phyloP scores from a whole-genome alignment of 2,888 invertebrate species.

The Drosophila mimica region DNA sequence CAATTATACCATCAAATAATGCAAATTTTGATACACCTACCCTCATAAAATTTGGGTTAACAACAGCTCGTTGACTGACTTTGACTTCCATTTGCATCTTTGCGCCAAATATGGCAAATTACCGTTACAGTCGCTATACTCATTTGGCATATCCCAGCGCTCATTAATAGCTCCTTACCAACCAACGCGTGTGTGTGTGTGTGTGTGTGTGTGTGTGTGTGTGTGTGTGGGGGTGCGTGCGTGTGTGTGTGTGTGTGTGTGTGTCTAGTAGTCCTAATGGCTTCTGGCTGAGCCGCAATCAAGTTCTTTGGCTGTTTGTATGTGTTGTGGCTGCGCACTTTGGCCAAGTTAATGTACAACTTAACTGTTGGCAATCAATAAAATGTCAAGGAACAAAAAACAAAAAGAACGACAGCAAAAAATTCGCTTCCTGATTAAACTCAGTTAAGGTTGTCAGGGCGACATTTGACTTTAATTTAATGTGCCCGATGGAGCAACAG shows the following conservation, averaged over 20 bases:
- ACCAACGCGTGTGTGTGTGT: not conserved
- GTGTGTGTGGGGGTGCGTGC: not conserved
- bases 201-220: not conserved
- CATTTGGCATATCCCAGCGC: constrained; percentile 6
- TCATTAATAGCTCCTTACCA: constrained; percentile 15
- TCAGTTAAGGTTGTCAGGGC: constrained; percentile 16
- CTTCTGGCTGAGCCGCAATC: constrained; percentile 2
- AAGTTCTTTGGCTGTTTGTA: not conserved
- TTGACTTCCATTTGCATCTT: not conserved
- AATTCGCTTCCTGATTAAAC: constrained; percentile 9
- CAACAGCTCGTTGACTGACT: not conserved
- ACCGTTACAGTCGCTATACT: constrained; percentile 2
- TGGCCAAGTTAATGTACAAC: constrained; percentile 58
- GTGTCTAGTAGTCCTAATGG: constrained; percentile 6
- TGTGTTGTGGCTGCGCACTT: constrained; percentile 22
- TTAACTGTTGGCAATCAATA: constrained; percentile 61
- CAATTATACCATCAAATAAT: not conserved
- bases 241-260: constrained; percentile 1
- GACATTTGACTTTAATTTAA: constrained; percentile 33
- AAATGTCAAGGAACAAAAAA: constrained; percentile 45
- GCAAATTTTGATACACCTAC: not conserved
- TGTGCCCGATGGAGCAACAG: constrained; percentile 1
- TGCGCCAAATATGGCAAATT: constrained; percentile 5
- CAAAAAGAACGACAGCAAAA: not conserved
- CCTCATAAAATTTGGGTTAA: not conserved